Evolutionary conservation across 2,888 invertebrate genomes (phyloP).

Genomic region (Oegoconia quadripuncta): DNA sequence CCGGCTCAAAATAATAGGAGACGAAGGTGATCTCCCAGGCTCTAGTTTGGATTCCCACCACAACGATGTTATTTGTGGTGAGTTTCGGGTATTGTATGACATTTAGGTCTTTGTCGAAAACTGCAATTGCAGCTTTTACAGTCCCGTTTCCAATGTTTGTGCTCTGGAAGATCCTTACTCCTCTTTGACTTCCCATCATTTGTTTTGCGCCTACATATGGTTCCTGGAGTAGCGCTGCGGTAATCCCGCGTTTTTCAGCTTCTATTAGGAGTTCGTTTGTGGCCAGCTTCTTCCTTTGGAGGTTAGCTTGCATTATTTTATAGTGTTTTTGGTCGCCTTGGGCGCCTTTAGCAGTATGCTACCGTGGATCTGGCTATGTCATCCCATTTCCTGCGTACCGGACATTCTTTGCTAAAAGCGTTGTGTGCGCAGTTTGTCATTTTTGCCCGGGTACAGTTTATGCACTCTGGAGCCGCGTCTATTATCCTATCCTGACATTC

Average conservation of each 20-base stretch:
- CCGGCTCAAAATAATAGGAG: no score
- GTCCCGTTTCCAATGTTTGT: no score
- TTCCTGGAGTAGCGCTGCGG: conserved; percentile 13
- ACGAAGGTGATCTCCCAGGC: no score
- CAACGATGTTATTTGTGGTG: no score
- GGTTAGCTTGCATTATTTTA: conserved; percentile 8
- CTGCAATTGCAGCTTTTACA: no score
- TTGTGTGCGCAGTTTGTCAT: conserved; percentile 5
- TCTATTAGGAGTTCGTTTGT: conserved; percentile 8
- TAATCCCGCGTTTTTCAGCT: not conserved
- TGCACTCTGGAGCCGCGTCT: not conserved
- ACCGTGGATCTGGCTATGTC: conserved; percentile 11
- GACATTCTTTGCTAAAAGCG: conserved; percentile 15
- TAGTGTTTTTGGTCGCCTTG: no score
- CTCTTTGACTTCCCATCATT: no score
- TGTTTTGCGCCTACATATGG: no score
- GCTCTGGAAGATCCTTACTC: no score
- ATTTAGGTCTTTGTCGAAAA: no score
- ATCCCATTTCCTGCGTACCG: conserved; percentile 11
- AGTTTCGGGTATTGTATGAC: no score
- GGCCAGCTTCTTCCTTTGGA: conserved; percentile 8
- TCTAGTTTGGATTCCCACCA: no score
- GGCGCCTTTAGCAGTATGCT: conserved; percentile 16
- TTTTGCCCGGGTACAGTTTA: not conserved
- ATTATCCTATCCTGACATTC: not conserved